Evolutionary conservation across 2,888 invertebrate species (phyloP), one percentile per base, ranked within the genome.

Genomic region (Matsumyia berberina): DNA sequence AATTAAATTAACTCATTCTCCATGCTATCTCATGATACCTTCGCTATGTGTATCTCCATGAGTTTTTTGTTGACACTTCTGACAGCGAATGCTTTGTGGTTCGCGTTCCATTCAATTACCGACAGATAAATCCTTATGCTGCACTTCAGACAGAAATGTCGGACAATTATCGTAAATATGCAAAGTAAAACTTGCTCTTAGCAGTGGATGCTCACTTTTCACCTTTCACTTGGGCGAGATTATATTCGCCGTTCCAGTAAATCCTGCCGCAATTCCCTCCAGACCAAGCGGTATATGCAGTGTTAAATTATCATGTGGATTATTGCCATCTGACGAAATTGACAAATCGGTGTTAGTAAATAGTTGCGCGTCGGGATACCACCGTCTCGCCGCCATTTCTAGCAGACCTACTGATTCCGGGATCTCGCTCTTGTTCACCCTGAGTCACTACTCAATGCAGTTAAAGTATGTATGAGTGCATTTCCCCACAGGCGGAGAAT

Each of bases 361-460:
- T 49, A 33, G 33, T 73, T 67, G 24, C 24, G 24, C 53, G 62
- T 31, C 73, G 33, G 46, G 67, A 69, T 60, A 51, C 53, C 66
- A 51, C 53, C 67, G 51, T 49, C 57, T 60, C 3, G 19, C 31
- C 37, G 53, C 8, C 44, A 58, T 58, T 64, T 70, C 64, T 35
- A 37, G 55, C n/a, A 78, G 73, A 57, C 57, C 15, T 35, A 62
- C 46, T 55, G 53, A 79, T 79, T 83, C 83, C 83, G 83, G 83
- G 79, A 83, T 83, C 72, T 60, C 33, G 83, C 79, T 83, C 83
- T 83, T 79, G 57, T 83, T 83, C 79, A 83, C 79, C 83, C 62
- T 29, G 72, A 73, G 53, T 73, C 53, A 57, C 46, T 67, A 4
- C 46, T 55, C 31, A 24, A 60, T 42, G 73, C 55, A 67, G 37